Percentiles rank a stretch among this genome's conserved stretches.
Conservation (phyloP, 2,888 invertebrate species). For the Phorcus lineatus region DNA sequence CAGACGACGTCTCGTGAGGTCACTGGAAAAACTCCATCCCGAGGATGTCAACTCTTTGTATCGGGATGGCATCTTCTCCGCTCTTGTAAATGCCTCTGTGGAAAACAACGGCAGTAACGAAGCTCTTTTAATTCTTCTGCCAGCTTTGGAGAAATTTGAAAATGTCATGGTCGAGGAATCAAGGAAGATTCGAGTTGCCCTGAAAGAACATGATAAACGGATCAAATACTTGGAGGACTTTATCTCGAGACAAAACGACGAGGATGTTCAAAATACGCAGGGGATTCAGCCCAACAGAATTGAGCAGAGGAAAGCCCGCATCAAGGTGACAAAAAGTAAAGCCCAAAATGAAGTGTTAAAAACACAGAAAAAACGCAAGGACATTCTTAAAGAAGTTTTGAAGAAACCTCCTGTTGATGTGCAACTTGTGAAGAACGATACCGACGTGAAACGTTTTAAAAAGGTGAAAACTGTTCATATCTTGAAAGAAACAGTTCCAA, state of each 20-base stretch:
- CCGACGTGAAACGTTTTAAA: neutral
- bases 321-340: neutral
- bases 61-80: neutral
- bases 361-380: neutral
- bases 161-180: conserved; percentile 24
- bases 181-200: neutral
- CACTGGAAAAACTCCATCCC: neutral
- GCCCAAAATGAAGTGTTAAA: neutral
- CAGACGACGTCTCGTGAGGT: neutral
- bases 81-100: neutral
- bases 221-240: conserved; percentile 11
- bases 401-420: conserved; percentile 1
- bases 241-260: neutral
- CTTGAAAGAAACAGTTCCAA: too few relatives aligned
- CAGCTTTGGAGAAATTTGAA: conserved; percentile 23
- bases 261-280: conserved; percentile 16
- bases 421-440: conserved; percentile 5
- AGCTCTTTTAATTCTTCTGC: neutral
- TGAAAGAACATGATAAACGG: neutral
- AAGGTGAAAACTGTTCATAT: too few relatives aligned
- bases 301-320: neutral
- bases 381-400: neutral
- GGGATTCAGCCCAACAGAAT: neutral
- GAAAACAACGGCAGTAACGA: neutral
- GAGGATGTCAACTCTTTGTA: neutral